A percentile compares a stretch with the other conserved stretches of the same genome.
Evolutionary conservation across 2,113 vertebrate genomes (phyloP).

Genomic region (Calidris pugnax): DNA sequence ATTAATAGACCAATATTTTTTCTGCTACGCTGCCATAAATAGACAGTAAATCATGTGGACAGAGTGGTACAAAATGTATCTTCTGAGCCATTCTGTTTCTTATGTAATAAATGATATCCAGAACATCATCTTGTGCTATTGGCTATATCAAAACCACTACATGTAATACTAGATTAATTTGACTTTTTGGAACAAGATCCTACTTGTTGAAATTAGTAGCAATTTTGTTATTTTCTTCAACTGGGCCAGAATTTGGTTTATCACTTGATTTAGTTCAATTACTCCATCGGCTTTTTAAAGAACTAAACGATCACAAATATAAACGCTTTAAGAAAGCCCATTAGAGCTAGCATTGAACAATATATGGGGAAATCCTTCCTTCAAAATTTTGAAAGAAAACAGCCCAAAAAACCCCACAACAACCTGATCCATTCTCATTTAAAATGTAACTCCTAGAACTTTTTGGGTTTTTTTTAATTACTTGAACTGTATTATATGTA

Average conservation of each 20-base stretch:
- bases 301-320: neutral
- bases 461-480: neutral
- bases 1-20: neutral
- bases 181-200: neutral
- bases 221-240: neutral
- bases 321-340: neutral
- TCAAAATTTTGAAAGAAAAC: neutral
- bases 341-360: neutral
- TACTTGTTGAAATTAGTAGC: neutral
- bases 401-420: neutral
- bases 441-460: neutral
- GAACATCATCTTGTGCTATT: neutral
- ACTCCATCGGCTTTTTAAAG: neutral
- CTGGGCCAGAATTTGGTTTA: neutral
- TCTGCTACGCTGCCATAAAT: neutral
- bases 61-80: neutral
- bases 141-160: neutral
- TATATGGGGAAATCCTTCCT: neutral
- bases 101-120: neutral
- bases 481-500: neutral
- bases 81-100: neutral
- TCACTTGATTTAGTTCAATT: neutral
- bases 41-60: neutral
- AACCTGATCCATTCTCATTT: neutral
- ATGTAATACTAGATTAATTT: neutral